phyloP scores from a whole-genome alignment of 1,140 invertebrate species.

The Aradophagus sp. region DNA sequence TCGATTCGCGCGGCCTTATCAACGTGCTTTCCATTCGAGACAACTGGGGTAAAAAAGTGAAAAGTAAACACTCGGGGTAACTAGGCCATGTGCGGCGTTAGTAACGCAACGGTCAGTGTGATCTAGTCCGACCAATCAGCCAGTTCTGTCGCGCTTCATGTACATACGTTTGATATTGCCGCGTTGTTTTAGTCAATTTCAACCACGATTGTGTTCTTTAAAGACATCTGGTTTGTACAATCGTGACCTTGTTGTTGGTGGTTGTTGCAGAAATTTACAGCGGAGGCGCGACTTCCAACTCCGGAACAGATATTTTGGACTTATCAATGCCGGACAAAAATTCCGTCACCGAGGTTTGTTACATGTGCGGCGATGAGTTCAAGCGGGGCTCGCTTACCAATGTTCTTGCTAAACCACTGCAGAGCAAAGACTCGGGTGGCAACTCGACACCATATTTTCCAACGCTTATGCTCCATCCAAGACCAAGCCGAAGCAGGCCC shows the following conservation, averaged over 20 bases:
- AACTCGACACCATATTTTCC: conserved; percentile 86
- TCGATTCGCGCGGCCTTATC: conserved; percentile 26
- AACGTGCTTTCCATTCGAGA: conserved; percentile 34
- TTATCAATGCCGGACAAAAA: conserved; percentile 94
- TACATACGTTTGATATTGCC: too few relatives aligned
- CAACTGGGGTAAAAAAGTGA: conserved; percentile 45
- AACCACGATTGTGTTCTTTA: too few relatives aligned
- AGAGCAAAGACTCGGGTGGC: conserved; percentile 66
- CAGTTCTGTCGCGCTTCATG: conserved; percentile 1
- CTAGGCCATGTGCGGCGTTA: conserved; percentile 62
- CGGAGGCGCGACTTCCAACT: conserved; percentile 67
- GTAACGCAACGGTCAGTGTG: conserved; percentile 20
- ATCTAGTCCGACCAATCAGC: conserved; percentile 21
- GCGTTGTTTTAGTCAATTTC: too few relatives aligned
- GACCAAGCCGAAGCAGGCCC: conserved; percentile 86
- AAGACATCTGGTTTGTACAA: too few relatives aligned
- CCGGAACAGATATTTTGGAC: conserved; percentile 84
- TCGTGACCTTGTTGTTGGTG: too few relatives aligned
- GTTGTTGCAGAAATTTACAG: conserved; percentile 64
- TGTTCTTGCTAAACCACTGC: conserved; percentile 78
- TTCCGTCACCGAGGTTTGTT: conserved; percentile 90
- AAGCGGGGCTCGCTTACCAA: conserved; percentile 83
- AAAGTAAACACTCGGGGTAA: conserved; percentile 52
- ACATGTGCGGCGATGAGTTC: conserved; percentile 91
- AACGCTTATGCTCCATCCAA: conserved; percentile 86